phyloP scores from a whole-genome alignment of 2,888 invertebrate genomes.

The Plagiodera versicolora region DNA sequence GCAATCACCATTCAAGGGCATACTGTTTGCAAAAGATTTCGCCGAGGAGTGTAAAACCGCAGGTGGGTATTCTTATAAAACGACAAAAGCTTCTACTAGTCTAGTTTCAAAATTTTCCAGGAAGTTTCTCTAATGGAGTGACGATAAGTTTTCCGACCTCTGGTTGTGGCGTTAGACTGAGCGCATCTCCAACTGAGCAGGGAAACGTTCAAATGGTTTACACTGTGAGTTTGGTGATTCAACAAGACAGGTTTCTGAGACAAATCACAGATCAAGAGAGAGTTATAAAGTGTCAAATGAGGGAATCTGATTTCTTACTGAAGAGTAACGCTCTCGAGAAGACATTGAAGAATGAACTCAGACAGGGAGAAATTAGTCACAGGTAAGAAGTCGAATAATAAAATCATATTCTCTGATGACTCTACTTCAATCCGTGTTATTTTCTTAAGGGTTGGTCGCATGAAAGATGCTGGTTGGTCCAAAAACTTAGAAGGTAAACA shows the following conservation, averaged over 20 bases:
- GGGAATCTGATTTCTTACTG: slow-evolving; percentile 60
- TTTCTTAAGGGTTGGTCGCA: slow-evolving; percentile 67
- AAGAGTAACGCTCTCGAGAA: slow-evolving; percentile 60
- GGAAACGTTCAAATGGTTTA: slow-evolving; percentile 62
- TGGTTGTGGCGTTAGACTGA: slow-evolving; percentile 71
- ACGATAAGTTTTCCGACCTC: slow-evolving; percentile 62
- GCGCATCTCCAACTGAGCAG: slow-evolving; percentile 51
- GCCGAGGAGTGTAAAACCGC: slow-evolving; percentile 69
- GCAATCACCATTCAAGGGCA: slow-evolving; percentile 68
- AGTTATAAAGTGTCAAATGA: slow-evolving; percentile 63
- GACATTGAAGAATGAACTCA: slow-evolving; percentile 58
- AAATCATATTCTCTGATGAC: no score
- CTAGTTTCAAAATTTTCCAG: not conserved
- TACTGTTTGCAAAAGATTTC: slow-evolving; percentile 76
- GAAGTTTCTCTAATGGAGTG: slow-evolving; percentile 23
- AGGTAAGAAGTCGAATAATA: slow-evolving; percentile 31
- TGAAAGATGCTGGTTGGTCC: slow-evolving; percentile 61
- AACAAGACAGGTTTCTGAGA: slow-evolving; percentile 74
- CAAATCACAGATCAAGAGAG: slow-evolving; percentile 73
- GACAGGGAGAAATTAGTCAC: slow-evolving; percentile 30
- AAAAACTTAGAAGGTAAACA: slow-evolving; percentile 52
- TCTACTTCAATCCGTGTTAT: no score
- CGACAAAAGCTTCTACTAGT: no score
- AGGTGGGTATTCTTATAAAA: slow-evolving; percentile 52
- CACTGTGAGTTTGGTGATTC: slow-evolving; percentile 68